Percentiles rank a stretch among this genome's conserved stretches.
Evolutionary conservation across 2,113 vertebrate species (phyloP).

Genomic region (Delphinus delphis): DNA sequence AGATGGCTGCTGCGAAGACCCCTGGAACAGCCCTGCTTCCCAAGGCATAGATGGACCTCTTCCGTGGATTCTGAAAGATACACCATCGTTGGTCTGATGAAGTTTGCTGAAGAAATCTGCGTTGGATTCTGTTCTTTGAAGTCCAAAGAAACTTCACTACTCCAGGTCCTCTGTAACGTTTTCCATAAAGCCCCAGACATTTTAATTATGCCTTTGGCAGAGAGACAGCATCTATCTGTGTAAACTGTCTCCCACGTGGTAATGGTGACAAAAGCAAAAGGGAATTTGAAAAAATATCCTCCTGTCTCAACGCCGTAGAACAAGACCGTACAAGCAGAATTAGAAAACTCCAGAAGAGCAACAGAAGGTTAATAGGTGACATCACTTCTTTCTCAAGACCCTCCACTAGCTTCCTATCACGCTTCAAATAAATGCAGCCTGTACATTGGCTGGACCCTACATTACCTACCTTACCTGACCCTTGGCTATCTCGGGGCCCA

Average conservation of each 20-base stretch:
- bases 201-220: slow-evolving; percentile 34
- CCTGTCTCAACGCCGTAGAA: not conserved
- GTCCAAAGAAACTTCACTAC: not conserved
- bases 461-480: not conserved
- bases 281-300: not conserved
- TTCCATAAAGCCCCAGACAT: not conserved
- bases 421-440: not conserved
- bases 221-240: not conserved
- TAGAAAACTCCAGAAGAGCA: not conserved
- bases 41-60: not conserved
- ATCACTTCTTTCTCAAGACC: not conserved
- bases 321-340: not conserved
- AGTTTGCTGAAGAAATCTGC: not conserved
- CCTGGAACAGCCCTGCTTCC: not conserved
- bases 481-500: not conserved
- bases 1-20: not conserved
- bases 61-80: not conserved
- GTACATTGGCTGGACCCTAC: not conserved
- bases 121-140: not conserved
- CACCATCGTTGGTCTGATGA: not conserved
- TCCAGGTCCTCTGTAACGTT: not conserved
- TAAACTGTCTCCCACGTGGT: not conserved
- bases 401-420: not conserved
- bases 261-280: slow-evolving; percentile 1
- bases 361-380: not conserved